Evolutionary conservation across 1,140 invertebrate genomes (phyloP), one percentile per base, ranked within the genome.

Genomic region (Stegodyphus dumicola): DNA sequence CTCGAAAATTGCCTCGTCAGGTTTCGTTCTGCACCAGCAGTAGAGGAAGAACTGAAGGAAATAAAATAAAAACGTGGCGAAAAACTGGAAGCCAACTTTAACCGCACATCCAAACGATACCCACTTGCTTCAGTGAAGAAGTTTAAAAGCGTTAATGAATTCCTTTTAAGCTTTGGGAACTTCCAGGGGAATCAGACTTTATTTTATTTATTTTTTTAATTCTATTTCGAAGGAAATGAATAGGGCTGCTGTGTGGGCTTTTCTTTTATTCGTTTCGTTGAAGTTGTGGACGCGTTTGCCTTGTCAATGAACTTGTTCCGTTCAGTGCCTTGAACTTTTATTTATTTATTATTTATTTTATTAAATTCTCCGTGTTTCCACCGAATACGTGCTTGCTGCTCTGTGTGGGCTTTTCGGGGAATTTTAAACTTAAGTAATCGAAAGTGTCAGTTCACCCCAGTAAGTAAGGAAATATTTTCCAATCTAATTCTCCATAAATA

Each of bases 101-200:
- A 73, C 78, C 69, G 48, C 78, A 73, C 78, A 15, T 18, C 56
- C 2, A 49, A 9, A 71, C n/a, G 10, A n/a, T 69, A 65, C 18
- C 11, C 66, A 53, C 53, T 33, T 85, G 56, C 70, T 77, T 70
- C 69, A 60, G 9, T 77, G 33, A 18, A 51, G 74, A 76, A 77
- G 64, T 65, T 52, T 85, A 69, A 85, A 76, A 76, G 7, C 52
- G 11, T 54, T 85, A 85, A 75, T 77, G 73, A 76, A 85, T 85
- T 85, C 65, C 64, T 60, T 84, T 84, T 75, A 84, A 65, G 80
- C 18, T 66, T 67, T 52, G 53, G n/a, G 65, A 67, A 78, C 52
- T 79, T 65, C 49, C 6, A 10, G 11, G 33, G 17, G 33, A 33
- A 33, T 33, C 33, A 33, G 1, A 33, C 33, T 33, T 33, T 33